Evolutionary conservation across 2,113 vertebrate species (phyloP), one percentile per base, ranked within the genome.

Genomic region (Rousettus leschenaultii): DNA sequence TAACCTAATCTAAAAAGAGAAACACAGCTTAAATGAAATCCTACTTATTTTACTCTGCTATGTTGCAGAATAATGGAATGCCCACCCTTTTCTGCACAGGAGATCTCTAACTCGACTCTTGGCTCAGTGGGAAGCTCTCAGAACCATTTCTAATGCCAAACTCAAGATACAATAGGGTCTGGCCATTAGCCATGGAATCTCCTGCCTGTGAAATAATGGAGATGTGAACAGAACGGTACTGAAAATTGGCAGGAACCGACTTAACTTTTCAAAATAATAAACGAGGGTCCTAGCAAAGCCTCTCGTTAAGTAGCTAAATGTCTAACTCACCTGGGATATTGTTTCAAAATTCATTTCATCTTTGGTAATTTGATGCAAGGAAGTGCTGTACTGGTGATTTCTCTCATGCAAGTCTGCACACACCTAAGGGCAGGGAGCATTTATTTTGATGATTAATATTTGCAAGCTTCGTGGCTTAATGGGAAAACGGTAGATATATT

Each of bases 261-360:
- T 98, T 96, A 96, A 95, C 95, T 94, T 98, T 96, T 97, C 96
- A 94, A 96, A 97, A 97, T 97, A 98, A 98, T 97, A 98, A 98
- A 98, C n/a, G 95, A 85, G 89, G 94, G 94, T 97, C 97, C 91
- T 97, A 96, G 85, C 82, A n/a, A 97, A 98, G 97, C 93, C 87
- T 98, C 87, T 97, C 97, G 92, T 86, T 98, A 97, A 98, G 97
- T 98, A 98, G 98, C 97, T 98, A 97, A 98, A 97, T 97, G 97
- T 95, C 95, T 97, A 98, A 98, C 97, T 96, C 98, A 98, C 98
- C 55, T 19, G 97, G 98, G 98, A 98, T 97, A 95, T 98, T 98
- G 97, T 98, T 98, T 98, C 98, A 98, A 98, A 98, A 98, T 98
- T 98, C 98, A 98, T 98, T 98, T 98, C 90, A 84, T 98, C 97